phyloP scores from a whole-genome alignment of 2,888 invertebrate species.

The Campoplex capitator region DNA sequence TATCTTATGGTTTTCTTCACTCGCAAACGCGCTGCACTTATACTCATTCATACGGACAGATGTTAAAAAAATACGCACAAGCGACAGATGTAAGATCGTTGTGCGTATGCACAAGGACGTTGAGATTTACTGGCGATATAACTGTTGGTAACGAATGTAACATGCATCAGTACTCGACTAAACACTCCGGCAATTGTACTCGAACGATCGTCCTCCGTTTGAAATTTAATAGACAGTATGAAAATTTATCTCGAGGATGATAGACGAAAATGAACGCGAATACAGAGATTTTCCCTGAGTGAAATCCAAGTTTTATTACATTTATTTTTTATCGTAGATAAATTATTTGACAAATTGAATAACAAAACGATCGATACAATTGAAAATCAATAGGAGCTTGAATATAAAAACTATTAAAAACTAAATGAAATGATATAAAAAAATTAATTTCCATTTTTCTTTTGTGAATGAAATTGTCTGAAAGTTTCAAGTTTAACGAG shows the following conservation, averaged over 20 bases:
- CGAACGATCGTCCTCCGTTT: slow-evolving; percentile 39
- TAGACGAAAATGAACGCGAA: background rate
- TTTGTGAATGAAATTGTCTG: background rate
- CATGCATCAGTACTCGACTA: slow-evolving; percentile 75
- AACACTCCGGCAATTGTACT: slow-evolving; percentile 76
- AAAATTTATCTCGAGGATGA: slow-evolving; percentile 15
- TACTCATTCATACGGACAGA: background rate
- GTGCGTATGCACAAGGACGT: slow-evolving; percentile 60
- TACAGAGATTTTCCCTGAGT: background rate
- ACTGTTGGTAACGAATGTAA: slow-evolving; percentile 73
- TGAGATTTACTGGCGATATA: slow-evolving; percentile 64
- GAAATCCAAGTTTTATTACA: background rate
- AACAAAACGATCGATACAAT: background rate
- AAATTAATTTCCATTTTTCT: background rate
- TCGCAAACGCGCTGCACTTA: background rate
- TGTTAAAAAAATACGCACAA: slow-evolving; percentile 21
- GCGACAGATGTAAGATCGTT: slow-evolving; percentile 53
- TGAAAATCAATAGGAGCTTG: background rate
- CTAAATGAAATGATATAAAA: background rate
- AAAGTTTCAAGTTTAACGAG: slow-evolving; percentile 6
- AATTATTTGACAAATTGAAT: background rate
- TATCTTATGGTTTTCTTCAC: background rate
- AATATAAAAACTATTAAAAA: background rate
- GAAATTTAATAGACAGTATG: slow-evolving; percentile 25
- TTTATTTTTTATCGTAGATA: background rate